Base-by-base conservation (phyloP, 1,140 invertebrate genomes). In the Telenomus remus region DNA sequence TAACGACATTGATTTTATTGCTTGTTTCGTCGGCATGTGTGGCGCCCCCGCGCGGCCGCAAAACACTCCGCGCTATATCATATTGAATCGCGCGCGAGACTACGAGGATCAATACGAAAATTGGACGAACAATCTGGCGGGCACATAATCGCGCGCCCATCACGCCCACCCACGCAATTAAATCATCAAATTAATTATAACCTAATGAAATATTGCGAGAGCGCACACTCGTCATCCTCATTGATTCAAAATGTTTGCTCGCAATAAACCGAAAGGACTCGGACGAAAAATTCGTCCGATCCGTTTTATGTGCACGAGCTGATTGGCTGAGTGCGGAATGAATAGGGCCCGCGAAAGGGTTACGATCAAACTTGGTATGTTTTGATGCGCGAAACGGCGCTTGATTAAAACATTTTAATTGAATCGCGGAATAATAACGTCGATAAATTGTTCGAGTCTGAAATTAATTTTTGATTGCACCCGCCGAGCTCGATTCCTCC, bases 1-100 rank as follows among this genome's bases (percentile, higher is more conserved):
- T 86, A 88, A 88, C 86, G 87, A 87, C 87, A 88, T 87, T 87
- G 86, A 88, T 87, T 88, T 87, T 88, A 88, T 87, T 87, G 86
- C 85, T 88, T 88, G 86, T 88, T 87, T 87, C 84, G 80, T 72
- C 81, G 77, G 55, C 46, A 16, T 9, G 0, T 4, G 15, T 16
- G 7, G 42, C 64, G 59, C 53, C 54, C 60, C 54, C 69, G 35
- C 53, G 51, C 53, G 59, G 53, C 15, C 33, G 14, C 44, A 44
- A 39, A 14, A 27, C 19, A 27, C 19, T 27, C 19, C 34, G 34
- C 50, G 51, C 66, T 27, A 27, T 27, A 27, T 27, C 19, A 27
- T 27, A 27, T 27, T 27, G 19, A 69, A 37, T 59, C 55, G 49
- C 47, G 48, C 16, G 61, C 51, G 59, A 71, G 70, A 79, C 69